A percentile compares a stretch with the other conserved stretches of the same genome.
Evolutionary conservation across 2,797 vertebrate species (phyloP).

Genomic region (Paramormyrops hopkinsi): DNA sequence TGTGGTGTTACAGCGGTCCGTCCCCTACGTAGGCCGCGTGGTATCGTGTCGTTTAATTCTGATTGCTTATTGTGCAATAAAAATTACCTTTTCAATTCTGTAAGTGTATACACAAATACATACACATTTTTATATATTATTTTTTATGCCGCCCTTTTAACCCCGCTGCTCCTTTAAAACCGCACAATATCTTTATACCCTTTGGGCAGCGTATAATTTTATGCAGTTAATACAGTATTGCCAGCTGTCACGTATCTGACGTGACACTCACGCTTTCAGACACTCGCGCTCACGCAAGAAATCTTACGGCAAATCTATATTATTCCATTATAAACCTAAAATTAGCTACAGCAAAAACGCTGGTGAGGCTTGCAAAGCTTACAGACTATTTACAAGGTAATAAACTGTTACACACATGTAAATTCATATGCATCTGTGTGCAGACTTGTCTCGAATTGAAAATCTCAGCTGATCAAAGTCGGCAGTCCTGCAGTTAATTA

Average conservation of each 20-base stretch:
- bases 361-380: background rate
- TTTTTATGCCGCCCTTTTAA: background rate
- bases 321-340: background rate
- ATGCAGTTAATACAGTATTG: background rate
- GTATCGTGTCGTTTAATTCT: background rate
- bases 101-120: background rate
- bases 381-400: background rate
- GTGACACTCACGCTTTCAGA: background rate
- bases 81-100: background rate
- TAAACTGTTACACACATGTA: background rate
- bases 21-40: background rate
- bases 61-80: background rate
- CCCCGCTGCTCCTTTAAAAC: background rate
- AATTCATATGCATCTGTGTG: background rate
- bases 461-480: background rate
- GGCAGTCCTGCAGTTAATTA: background rate
- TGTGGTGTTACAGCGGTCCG: background rate
- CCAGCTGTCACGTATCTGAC: background rate
- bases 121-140: background rate
- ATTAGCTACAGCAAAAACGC: background rate
- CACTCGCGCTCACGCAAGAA: background rate
- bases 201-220: background rate
- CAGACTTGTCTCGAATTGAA: background rate
- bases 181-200: background rate
- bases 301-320: background rate